Evolutionary conservation across 1,140 invertebrate species (phyloP), one percentile per base, ranked within the genome.

Genomic region (Pomacea maculata): DNA sequence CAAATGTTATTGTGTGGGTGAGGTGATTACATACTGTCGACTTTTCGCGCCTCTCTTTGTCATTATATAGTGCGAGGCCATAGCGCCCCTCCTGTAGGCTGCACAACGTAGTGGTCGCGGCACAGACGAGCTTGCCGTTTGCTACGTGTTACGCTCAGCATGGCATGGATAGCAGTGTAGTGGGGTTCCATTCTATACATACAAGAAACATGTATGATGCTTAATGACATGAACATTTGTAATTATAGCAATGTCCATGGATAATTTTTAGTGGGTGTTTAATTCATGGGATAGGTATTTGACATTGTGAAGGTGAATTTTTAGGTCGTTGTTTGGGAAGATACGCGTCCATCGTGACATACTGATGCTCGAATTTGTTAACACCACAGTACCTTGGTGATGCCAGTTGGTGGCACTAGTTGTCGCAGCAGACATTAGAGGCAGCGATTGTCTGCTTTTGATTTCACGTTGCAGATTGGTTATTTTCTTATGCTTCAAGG

Each of bases 291-390:
- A 83, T 79, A 78, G 80, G 79, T 84, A 85, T 85, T 85, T 86
- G 86, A 88, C 85, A 86, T 88, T 85, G 85, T 70, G 83, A 85
- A 85, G 85, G 83, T 86, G 83, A 79, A 83, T 84, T 89, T 89
- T 88, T 82, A 86, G 87, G 87, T 88, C 85, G 85, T 86, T 86
- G 81, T 87, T 88, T 84, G 83, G 80, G 83, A 86, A 74, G 82
- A 79, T 78, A 61, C 8, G 11, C 57, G 57, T 61, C 57, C 57
- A 61, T 61, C 15, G 57, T 52, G 14, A 29, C 65, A 52, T 45
- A 25, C 61, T 71, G 61, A 73, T 78, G 61, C 70, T 45, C 34
- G 6, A 45, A 45, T 57, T 74, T 64, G 65, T 80, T 75, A 25
- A 54, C 54, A 73, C 10, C 21, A 1, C 12, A 34, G 52, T 45